Evolutionary conservation across 2,888 invertebrate species (phyloP), one percentile per base, ranked within the genome.

Genomic region (Oscheius myriophilus): DNA sequence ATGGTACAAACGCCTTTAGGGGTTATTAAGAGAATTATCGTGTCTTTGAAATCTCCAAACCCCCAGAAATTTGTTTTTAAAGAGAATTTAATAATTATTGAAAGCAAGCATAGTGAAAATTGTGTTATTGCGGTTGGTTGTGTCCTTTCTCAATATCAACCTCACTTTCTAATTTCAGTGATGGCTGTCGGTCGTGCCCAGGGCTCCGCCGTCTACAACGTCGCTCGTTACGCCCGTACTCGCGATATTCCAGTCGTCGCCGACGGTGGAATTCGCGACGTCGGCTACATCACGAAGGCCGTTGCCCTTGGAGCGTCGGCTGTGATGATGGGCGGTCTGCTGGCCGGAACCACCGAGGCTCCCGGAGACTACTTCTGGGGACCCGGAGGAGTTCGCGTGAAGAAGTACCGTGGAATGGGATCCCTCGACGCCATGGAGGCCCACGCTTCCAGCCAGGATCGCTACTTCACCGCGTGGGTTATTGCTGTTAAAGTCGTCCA

Each of bases 131-230:
- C n/a, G n/a, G n/a, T n/a, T n/a, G n/a, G n/a, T n/a, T n/a, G n/a
- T n/a, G n/a, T n/a, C n/a, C n/a, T n/a, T n/a, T n/a, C n/a, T n/a
- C n/a, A n/a, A n/a, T n/a, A n/a, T n/a, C n/a, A n/a, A 41, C 23
- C n/a, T 11, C 12, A 54, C 18, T 14, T 21, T 43, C 12, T 23
- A 18, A 43, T 14, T 81, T 93, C 93, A 90, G 96, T 98, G 0
- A 97, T 97, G 96, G 98, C 97, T 0, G 97, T 97, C 75, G 98
- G 98, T 0, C 91, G 97, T 69, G 94, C 97, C 0, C 97, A 98
- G 88, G 96, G 94, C 1, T 97, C 97, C 4, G 97, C 97, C 25
- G 96, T 99, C 57, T 87, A 86, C 78, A 86, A 87, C 73, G 97
- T 98, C 0, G 90, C 96, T 1, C 92, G 93, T 71, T 97, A 94